Evolutionary conservation across 64 coral and sea anemone genomes (phyloP), one percentile per base, ranked within the genome.

Genomic region (Stylophora pistillata): DNA sequence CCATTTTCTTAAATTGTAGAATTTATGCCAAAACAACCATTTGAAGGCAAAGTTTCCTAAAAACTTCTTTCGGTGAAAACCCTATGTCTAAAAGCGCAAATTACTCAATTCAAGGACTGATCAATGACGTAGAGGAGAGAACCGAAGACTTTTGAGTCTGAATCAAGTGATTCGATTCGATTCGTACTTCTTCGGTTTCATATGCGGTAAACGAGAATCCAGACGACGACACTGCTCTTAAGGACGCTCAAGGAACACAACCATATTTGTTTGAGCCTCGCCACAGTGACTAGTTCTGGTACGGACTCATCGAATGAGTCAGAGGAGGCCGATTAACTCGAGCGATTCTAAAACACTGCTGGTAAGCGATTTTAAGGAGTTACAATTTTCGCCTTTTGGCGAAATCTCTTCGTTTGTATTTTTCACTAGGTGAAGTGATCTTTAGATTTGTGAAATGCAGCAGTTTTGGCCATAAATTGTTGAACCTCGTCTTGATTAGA

Each of bases 241-340:
- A 57, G 15, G 56, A 74, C 32, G 34, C 31, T 52, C 27, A 74
- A 20, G 73, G 73, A 74, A 18, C 73, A 15, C 32, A 74, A 34
- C 73, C 73, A 20, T 74, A 74, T 34, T 20, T 74, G 32, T 74
- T 74, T 74, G 72, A 74, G 31, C 30, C 72, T 3, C 52, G 52
- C 37, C 37, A 55, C 74, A 54, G 37, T 53, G 74, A 76, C 74
- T 53, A 76, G 74, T 10, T 76, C 74, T 10, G 74, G 30, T 33
- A 76, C 37, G 74, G 74, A 76, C 74, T 76, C 74, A 20, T 21
- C 74, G 55, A 76, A 76, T 53, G 74, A 76, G 33, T 76, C 74
- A 7, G 74, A 52, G 5, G 20, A 76, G 18, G 14, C 6, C 20
- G 2, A 76, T n/a, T n/a, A n/a, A 54, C 55, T 53, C 74, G 74